Evolutionary conservation across 2,888 invertebrate species (phyloP).

Genomic region (Tricholauxania praeusta): DNA sequence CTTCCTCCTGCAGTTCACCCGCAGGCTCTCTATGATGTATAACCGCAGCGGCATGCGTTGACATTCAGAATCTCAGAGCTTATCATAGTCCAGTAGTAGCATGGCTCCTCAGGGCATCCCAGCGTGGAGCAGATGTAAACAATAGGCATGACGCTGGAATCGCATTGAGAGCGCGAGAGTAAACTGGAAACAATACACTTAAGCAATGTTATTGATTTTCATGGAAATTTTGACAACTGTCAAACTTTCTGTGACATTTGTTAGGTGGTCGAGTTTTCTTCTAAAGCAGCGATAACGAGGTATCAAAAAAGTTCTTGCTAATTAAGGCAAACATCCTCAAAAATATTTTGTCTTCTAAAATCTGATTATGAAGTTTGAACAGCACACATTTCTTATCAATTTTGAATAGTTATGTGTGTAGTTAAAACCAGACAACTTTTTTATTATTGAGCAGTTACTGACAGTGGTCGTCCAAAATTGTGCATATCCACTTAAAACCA

Average conservation of each 20-base stretch:
- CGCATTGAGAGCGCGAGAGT: neutral
- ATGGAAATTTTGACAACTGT: slow-evolving; percentile 44
- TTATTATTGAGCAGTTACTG: too few species aligned
- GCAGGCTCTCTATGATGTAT: slow-evolving; percentile 13
- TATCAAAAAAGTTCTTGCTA: too few species aligned
- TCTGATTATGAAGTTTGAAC: too few species aligned
- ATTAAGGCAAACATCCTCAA: too few species aligned
- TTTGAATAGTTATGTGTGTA: too few species aligned
- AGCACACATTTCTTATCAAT: too few species aligned
- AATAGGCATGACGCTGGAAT: slow-evolving; percentile 24
- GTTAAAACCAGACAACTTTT: too few species aligned
- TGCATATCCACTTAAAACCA: too few species aligned
- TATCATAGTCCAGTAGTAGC: slow-evolving; percentile 10
- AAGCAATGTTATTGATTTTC: slow-evolving; percentile 48
- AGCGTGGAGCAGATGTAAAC: slow-evolving; percentile 30
- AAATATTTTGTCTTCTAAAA: too few species aligned
- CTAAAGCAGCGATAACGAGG: too few species aligned
- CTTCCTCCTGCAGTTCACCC: neutral
- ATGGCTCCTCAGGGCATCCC: slow-evolving; percentile 9
- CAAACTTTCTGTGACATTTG: slow-evolving; percentile 22
- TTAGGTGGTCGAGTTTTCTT: too few species aligned
- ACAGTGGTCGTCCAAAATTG: too few species aligned
- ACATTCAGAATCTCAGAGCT: slow-evolving; percentile 28
- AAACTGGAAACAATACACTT: slow-evolving; percentile 29
- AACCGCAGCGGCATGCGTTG: slow-evolving; percentile 34